These are phyloP conservation scores for Petroica traversi DNA, from an alignment of 2,113 vertebrate species.

Conservation along the genomic window DNA sequence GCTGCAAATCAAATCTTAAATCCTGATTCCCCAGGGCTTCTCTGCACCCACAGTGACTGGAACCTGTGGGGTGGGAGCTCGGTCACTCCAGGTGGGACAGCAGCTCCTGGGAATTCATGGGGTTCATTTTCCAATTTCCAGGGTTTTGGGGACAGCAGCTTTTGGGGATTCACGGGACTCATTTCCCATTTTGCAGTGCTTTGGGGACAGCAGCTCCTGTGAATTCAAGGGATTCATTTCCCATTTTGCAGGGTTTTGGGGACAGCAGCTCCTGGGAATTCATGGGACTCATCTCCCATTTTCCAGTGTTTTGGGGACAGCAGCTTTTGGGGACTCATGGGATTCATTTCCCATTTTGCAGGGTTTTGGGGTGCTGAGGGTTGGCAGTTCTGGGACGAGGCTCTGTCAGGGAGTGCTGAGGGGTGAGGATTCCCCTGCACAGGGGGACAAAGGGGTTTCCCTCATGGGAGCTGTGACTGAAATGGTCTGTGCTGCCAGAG, in stretches of 20 bases:
- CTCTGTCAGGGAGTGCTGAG: neutral
- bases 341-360: neutral
- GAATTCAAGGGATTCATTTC: too few species aligned
- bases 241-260: too few species aligned
- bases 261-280: neutral
- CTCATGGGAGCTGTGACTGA: accelerated
- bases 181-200: too few species aligned
- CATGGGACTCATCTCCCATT: neutral
- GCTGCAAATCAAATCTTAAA: neutral
- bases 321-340: too few species aligned
- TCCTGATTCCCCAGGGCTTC: neutral
- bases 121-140: neutral
- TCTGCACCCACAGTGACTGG: neutral
- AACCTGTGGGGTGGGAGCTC: neutral
- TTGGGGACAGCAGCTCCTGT: too few species aligned
- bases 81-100: neutral
- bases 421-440: neutral
- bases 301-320: too few species aligned
- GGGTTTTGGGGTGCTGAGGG: neutral
- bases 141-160: too few species aligned
- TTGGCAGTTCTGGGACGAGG: neutral
- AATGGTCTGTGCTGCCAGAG: neutral
- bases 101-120: neutral
- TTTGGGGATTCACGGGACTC: too few species aligned
- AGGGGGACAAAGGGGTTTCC: neutral